Evolutionary conservation across 2,888 invertebrate species (phyloP), one percentile per base, ranked within the genome.

Genomic region (Caenorhabditis sp.): DNA sequence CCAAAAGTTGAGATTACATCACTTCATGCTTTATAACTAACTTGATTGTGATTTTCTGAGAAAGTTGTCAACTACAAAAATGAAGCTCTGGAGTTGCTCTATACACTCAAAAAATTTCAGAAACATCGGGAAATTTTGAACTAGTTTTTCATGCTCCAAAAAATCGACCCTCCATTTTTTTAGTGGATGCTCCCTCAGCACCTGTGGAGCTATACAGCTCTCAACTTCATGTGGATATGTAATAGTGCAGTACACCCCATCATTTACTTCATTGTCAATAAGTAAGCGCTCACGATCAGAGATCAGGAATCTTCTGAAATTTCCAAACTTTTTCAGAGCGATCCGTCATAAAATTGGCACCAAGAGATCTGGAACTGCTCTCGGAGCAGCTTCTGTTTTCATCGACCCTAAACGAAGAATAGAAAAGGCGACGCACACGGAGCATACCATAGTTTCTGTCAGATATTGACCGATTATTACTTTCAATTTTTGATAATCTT

Each of bases 221-320:
- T 90, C 31, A 90, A 90, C 66, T 89, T 90, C 54, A 90, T 90
- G 90, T 90, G 90, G 90, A 90, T 90, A 31, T 84, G 86, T 63
- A 90, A 89, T 68, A 85, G 87, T 58, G 90, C 88, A 28, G 86
- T 90, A 8, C 87, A 90, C 84, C 90, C 90, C 0, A 22, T 90
- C 26, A 86, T 90, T 35, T 90, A 89, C 49, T 86, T 89, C 38
- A 84, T 87, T 61, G 85, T 87, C 1, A 89, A 90, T 54, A 82
- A 84, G 88, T 88, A 41, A 63, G 85, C 58, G 38, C 0, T 6
- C 22, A n/a, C 58, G 38, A 0, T 6, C 22, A n/a, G 19, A 49
- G 19, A 49, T 54, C 24, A 19, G 26, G 19, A 26, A 26, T 54
- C 26, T 26, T n/a, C n/a, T n/a, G n/a, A n/a, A n/a, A n/a, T n/a